Base-by-base conservation (phyloP, 37 sponge, comb jelly and placozoan genomes). In the Geodia barretti region DNA sequence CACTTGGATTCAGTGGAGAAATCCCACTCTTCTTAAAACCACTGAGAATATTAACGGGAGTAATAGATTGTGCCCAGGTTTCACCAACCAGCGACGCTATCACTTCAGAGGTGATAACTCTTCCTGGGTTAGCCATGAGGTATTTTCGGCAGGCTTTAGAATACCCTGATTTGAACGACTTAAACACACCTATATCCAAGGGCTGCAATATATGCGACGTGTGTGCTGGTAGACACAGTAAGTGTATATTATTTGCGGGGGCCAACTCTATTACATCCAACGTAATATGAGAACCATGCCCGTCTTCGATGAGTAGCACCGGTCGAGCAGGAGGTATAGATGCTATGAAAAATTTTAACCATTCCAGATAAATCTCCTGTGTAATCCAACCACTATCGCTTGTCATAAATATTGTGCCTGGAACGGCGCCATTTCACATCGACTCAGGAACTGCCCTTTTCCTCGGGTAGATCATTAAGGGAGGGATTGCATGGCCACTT, bases 201-300 rank as follows among this genome's bases (percentile, higher is more conserved):
- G 79, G 86, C 32, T 85, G 86, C 1, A 85, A 73, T 38, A 85
- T 78, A 34, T 85, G 86, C 0, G 79, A 72, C 0, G 86, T 78
- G 61, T 85, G 86, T 0, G 86, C 9, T 36, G 86, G 86, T 0
- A 85, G 34, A 29, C 79, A 85, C 34, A 85, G 41, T 4, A 85
- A 23, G 39, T 78, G 33, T 2, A 85, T 79, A 71, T 21, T 73
- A 78, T 70, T 85, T 33, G 60, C 30, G 24, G 38, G 63, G 11
- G 86, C 86, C 38, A 78, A 38, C 73, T 85, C 76, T 65, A 83
- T 82, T 9, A 74, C 17, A 7, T 73, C 74, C n/a, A 78, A 62
- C 3, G 85, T 77, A 8, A 77, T 59, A 47, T 76, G 86, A 36
- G 86, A 70, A 2, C 42, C 39, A 70, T 85, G 86, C 20, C 86